Conservation (phyloP, 2,797 vertebrate genomes). For the Pitangus sulphuratus region DNA sequence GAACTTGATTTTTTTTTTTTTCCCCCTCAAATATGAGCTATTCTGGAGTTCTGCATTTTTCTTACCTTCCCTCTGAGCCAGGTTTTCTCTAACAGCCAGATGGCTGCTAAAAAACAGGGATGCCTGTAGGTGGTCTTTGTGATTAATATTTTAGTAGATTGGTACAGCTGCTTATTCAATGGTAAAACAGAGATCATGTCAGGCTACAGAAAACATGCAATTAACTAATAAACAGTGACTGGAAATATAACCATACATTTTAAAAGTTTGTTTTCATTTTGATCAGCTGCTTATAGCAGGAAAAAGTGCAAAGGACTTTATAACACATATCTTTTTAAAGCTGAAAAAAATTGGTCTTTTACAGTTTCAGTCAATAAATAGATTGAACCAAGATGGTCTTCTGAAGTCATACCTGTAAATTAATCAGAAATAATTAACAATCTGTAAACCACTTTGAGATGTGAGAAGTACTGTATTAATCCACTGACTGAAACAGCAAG, state of each 20-base stretch:
- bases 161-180: background rate
- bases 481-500: background rate
- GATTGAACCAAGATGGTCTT: background rate
- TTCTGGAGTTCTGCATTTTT: background rate
- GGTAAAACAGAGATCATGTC: background rate
- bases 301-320: background rate
- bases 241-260: background rate
- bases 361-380: background rate
- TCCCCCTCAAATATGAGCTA: background rate
- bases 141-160: conserved; percentile 41
- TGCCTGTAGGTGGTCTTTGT: conserved; percentile 5
- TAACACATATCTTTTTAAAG: background rate
- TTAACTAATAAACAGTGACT: background rate
- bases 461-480: background rate
- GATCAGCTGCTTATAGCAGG: background rate
- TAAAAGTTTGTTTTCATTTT: background rate
- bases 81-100: conserved; percentile 29
- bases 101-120: conserved; percentile 20
- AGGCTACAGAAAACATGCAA: background rate
- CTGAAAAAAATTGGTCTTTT: background rate
- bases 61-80: background rate
- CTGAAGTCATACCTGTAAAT: background rate
- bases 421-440: background rate
- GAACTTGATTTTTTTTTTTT: background rate
- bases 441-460: background rate